Base-by-base conservation (phyloP, 2,113 vertebrate genomes). In the Falcunculus frontatus region DNA sequence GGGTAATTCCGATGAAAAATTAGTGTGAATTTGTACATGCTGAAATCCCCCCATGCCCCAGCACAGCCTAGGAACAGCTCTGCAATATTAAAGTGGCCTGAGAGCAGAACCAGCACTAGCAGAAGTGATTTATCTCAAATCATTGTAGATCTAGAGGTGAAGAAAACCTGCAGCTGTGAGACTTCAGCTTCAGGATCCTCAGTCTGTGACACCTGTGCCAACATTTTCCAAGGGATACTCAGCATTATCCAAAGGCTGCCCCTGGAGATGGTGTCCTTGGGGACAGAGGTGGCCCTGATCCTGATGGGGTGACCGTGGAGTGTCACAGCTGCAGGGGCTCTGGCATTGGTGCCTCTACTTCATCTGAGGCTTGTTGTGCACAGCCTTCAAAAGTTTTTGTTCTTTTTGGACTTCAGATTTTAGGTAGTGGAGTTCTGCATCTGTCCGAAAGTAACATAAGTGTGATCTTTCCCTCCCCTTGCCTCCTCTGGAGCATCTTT, bases 1-100 rank as follows among this genome's bases (percentile, higher is more conserved):
- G 60, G 30, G 76, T 60, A 37, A 94, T 83, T 86, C 68, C 7
- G 20, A 32, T 75, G 92, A 96, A 83, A 89, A 81, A 90, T 52
- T 13, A 4, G 17, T 1, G 9, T 69, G 63, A 16, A 16, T 80
- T 86, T 83, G 64, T 49, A 30, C 49, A 3, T 63, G 59, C 55
- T 63, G 72, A 55, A 74, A 49, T 29, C 92, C 75, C 59, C 76
- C 18, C 9, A 3, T 11, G 10, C 26, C 19, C 75, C 59, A n/a
- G 49, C 59, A 52, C 30, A 21, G 52, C 46, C 53, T 1, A 26
- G 70, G 70, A 64, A 25, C 23, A 53, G 33, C 59, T 80, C 56
- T 1, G 6, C 33, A 32, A 4, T 17, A 5, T 7, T 29, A 2
- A 25, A 85, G 67, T 3, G 46, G 55, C 55, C 79, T 16, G 25